Conservation (phyloP, 1,140 invertebrate species). For the Bombus breviceps region DNA sequence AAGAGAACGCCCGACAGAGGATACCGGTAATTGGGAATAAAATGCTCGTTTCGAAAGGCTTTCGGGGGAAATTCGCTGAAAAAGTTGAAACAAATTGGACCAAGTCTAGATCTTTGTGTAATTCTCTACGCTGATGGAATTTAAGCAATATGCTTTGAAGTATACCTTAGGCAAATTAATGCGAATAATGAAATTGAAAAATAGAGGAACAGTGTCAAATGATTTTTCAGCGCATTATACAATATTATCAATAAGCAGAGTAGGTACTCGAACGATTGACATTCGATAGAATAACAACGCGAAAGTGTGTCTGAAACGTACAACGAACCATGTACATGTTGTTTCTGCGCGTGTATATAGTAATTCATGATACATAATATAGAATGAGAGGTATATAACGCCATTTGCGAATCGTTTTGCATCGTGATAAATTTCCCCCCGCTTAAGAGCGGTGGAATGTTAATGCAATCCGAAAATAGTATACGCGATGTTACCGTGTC, state of each 20-base stretch:
- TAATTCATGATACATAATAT: not conserved
- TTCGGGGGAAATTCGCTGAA: not conserved
- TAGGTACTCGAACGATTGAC: too few species aligned
- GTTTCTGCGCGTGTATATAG: too few species aligned
- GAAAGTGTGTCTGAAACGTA: too few species aligned
- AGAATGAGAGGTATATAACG: not conserved
- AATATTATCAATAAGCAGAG: too few species aligned
- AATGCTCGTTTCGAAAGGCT: not conserved
- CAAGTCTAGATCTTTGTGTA: not conserved
- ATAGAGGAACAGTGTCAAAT: too few species aligned
- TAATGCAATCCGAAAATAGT: constrained; percentile 44
- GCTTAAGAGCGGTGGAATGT: constrained; percentile 24
- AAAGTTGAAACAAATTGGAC: constrained; percentile 1
- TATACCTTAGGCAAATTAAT: too few species aligned
- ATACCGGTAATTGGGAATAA: constrained; percentile 4
- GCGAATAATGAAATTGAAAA: too few species aligned
- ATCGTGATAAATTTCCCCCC: constrained; percentile 22
- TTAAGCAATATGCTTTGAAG: not conserved
- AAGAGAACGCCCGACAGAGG: not conserved
- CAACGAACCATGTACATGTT: not conserved
- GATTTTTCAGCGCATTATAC: too few species aligned
- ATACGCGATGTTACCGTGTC: not conserved
- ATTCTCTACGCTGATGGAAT: too few species aligned
- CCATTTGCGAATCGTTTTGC: constrained; percentile 16
- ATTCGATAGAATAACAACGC: too few species aligned